Conservation (phyloP, 2,113 vertebrate species). For the Pachypanchax playfairii region DNA sequence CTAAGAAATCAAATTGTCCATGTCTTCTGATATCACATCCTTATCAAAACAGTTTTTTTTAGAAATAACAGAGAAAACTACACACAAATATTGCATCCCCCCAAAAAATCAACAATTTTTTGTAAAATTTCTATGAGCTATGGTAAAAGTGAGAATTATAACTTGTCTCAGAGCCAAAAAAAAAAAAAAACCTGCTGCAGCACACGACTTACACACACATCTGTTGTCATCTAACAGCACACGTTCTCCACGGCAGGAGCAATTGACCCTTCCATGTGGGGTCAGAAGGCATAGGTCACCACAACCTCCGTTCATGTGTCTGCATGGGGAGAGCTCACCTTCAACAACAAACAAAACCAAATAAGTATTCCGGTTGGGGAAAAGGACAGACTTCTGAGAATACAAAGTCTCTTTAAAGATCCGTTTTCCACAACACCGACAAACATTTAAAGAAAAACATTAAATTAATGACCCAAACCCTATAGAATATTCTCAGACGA, state of each 20-base stretch:
- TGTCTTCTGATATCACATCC: too few species aligned
- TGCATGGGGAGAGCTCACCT: constrained; percentile 95
- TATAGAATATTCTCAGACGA: too few species aligned
- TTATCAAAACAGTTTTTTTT: too few species aligned
- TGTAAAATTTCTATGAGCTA: not conserved
- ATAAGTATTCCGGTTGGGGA: not conserved
- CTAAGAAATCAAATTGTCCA: too few species aligned
- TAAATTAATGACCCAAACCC: too few species aligned
- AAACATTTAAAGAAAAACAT: too few species aligned
- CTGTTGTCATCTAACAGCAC: constrained; percentile 92
- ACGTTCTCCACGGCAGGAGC: constrained; percentile 92
- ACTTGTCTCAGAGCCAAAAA: not conserved
- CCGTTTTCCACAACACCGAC: too few species aligned
- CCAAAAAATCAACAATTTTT: constrained; percentile 7
- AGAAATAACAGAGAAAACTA: too few species aligned
- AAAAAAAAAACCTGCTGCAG: constrained; percentile 14
- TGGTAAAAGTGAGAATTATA: not conserved
- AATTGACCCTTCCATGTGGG: constrained; percentile 90
- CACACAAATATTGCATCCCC: not conserved
- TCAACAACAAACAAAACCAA: constrained; percentile 43
- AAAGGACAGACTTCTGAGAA: too few species aligned
- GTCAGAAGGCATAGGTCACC: constrained; percentile 95
- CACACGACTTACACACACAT: constrained; percentile 95
- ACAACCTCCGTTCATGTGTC: constrained; percentile 90
- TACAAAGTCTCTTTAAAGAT: too few species aligned